Base-by-base conservation (phyloP, 1,140 invertebrate species). In the Halictus rubicundus region DNA sequence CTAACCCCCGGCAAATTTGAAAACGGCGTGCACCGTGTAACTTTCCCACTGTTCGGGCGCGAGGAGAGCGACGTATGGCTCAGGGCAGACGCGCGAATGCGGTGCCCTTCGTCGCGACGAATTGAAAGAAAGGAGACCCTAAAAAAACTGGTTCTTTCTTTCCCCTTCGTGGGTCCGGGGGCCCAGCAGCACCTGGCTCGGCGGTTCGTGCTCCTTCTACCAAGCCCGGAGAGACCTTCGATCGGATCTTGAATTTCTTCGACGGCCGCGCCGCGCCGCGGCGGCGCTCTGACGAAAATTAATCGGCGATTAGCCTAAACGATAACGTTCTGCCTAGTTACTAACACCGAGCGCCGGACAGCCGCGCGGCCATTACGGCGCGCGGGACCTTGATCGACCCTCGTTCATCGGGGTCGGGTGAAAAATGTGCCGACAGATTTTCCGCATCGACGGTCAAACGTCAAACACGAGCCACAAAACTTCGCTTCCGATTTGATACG, bases 101-200 rank as follows among this genome's bases (percentile, higher is more conserved):
- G 64, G 81, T 87, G 81, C 85, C 84, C 85, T 87, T 86, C 82
- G 85, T 87, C 84, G 85, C 85, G 75, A 81, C 84, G 85, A 87
- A 87, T 87, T 87, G 85, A 87, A 87, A 86, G 85, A 86, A 87
- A 86, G 74, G 84, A 86, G 84, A 81, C 74, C 81, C 84, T 75
- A 70, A 84, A 86, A 87, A 86, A 87, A 86, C 84, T 86, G 85
- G 81, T 87, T 86, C 84, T 86, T 87, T 86, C 78, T 86, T 87
- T 87, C 72, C 81, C 84, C 84, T 70, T 86, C 71, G 74, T 84
- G 66, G 64, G 27, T 74, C n/a, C 74, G 70, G 74, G 68, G 14
- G 14, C 49, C 61, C 61, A 57, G 59, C 85, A 78, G 84, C 85
- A 86, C 85, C 85, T 87, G 85, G 85, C 81, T 70, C 72, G 70